Evolutionary conservation across 2,797 vertebrate species (phyloP).

Genomic region (Hoplostethus mediterraneus): DNA sequence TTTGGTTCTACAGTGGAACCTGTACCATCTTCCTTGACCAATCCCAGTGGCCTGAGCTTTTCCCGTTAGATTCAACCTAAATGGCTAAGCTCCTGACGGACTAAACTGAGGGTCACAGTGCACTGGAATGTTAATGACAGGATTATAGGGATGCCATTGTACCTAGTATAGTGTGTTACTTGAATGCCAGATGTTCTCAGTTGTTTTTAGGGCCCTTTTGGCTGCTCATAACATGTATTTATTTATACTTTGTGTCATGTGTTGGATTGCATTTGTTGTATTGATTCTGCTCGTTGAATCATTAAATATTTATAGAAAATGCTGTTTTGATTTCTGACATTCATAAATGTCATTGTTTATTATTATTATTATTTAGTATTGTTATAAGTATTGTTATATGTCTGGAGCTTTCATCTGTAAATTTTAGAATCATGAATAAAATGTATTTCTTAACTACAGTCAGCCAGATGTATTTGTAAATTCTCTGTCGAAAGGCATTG

Average conservation of each 20-base stretch:
- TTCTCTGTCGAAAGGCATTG: not conserved
- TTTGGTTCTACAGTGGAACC: constrained; percentile 95
- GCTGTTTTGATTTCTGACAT: constrained; percentile 4
- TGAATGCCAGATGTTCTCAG: constrained; percentile 57
- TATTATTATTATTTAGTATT: not conserved
- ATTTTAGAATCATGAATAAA: constrained; percentile 25
- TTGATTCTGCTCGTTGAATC: constrained; percentile 24
- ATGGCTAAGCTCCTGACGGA: not conserved
- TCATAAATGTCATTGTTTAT: not conserved
- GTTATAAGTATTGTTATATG: no score
- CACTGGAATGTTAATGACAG: constrained; percentile 41
- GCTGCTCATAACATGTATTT: constrained; percentile 38
- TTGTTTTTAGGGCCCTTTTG: constrained; percentile 31
- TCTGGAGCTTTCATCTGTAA: not conserved
- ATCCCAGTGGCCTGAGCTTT: constrained; percentile 88
- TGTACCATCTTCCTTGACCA: constrained; percentile 92
- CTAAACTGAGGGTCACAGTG: constrained; percentile 19
- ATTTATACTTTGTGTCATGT: constrained; percentile 60
- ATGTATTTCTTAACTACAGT: not conserved
- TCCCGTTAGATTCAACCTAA: constrained; percentile 75
- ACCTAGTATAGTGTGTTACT: constrained; percentile 60
- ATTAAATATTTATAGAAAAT: constrained; percentile 50
- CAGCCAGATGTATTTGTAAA: not conserved
- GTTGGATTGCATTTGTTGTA: constrained; percentile 38
- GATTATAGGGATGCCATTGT: constrained; percentile 39